Evolutionary conservation across 2,113 vertebrate genomes (phyloP).

Genomic region (Poeciliopsis occidentalis): DNA sequence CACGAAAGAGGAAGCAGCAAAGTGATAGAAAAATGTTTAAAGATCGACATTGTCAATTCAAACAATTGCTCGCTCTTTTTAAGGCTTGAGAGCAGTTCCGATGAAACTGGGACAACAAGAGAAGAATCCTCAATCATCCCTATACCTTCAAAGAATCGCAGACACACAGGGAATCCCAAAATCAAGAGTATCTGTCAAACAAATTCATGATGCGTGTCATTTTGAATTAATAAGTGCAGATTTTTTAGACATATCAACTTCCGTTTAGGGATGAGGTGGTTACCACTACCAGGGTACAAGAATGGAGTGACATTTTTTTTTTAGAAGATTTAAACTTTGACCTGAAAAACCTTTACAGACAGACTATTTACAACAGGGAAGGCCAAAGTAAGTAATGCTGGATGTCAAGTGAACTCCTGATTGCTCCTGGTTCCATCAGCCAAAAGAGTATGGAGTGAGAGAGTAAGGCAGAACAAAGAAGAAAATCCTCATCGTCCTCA

Average conservation of each 20-base stretch:
- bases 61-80: too few species aligned
- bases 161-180: neutral
- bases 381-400: too few species aligned
- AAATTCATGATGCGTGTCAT: neutral
- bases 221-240: neutral
- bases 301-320: too few species aligned
- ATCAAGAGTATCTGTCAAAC: neutral
- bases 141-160: neutral
- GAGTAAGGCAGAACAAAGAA: conserved; percentile 18
- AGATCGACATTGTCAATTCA: too few species aligned
- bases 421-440: conserved; percentile 1
- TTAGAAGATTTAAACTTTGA: too few species aligned
- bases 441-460: neutral
- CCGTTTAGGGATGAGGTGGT: too few species aligned
- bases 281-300: too few species aligned
- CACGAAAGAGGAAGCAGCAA: too few species aligned
- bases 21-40: too few species aligned
- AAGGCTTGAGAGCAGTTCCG: neutral
- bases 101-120: neutral
- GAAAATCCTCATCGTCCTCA: conserved; percentile 27
- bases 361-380: too few species aligned
- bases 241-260: too few species aligned
- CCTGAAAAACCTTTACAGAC: too few species aligned
- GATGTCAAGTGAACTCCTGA: conserved; percentile 10
- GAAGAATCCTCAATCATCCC: neutral